Conservation (phyloP, 2,113 vertebrate species). For the Cottus gobio region DNA sequence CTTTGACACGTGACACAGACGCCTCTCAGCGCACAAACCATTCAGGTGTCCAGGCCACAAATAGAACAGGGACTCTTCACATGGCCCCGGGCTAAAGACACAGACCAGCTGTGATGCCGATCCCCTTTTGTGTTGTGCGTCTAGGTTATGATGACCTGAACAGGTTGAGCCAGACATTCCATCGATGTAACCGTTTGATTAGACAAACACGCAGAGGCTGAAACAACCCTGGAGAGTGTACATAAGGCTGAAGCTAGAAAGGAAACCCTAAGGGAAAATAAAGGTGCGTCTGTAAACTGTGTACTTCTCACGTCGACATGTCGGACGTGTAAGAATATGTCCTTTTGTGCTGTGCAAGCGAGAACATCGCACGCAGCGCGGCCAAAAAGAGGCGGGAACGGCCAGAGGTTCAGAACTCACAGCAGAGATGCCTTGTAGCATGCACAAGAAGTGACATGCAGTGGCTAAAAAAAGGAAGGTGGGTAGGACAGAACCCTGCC, state of each 20-base stretch:
- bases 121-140: neutral
- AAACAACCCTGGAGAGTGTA: neutral
- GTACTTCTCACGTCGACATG: neutral
- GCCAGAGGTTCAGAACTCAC: neutral
- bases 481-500: slow-evolving; percentile 63
- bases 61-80: slow-evolving; percentile 73
- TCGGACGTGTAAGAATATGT: neutral
- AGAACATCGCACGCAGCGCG: neutral
- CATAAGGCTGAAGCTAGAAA: neutral
- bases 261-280: neutral
- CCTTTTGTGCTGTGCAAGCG: neutral
- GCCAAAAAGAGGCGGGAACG: slow-evolving; percentile 7
- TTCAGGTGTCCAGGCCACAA: slow-evolving; percentile 70
- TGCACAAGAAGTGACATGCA: slow-evolving; percentile 27
- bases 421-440: no score
- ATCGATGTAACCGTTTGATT: neutral
- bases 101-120: slow-evolving; percentile 47
- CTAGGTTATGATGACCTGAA: slow-evolving; percentile 23
- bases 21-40: slow-evolving; percentile 55
- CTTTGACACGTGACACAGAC: slow-evolving; percentile 39
- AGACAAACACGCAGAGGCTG: neutral
- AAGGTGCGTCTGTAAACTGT: neutral
- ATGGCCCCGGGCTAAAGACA: slow-evolving; percentile 21
- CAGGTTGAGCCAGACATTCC: neutral
- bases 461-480: slow-evolving; percentile 58